Evolutionary conservation across 2,888 invertebrate species (phyloP).

Genomic region (Lithophane ornitopus): DNA sequence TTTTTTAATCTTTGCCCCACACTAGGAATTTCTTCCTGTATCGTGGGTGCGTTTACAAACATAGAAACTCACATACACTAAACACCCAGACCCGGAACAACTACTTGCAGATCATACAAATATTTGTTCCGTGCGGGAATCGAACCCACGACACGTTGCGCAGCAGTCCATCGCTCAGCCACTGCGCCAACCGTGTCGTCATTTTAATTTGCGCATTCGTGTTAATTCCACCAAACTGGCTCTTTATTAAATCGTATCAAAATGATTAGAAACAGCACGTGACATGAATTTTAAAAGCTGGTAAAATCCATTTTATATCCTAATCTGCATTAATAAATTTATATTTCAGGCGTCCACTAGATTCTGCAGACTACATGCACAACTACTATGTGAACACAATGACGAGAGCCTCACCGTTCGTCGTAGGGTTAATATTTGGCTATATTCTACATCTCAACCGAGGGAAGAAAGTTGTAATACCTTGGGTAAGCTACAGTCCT

Average conservation of each 20-base stretch:
- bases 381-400: slow-evolving; percentile 78
- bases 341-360: slow-evolving; percentile 58
- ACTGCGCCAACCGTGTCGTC: too few relatives aligned
- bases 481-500: slow-evolving; percentile 69
- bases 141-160: too few relatives aligned
- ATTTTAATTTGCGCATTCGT: neutral
- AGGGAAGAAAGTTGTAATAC: slow-evolving; percentile 67
- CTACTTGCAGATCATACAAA: too few relatives aligned
- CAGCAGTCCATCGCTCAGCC: too few relatives aligned
- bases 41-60: too few relatives aligned
- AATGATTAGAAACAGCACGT: neutral
- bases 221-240: too few relatives aligned
- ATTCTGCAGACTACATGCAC: slow-evolving; percentile 55
- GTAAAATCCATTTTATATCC: neutral
- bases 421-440: slow-evolving; percentile 80
- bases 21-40: too few relatives aligned
- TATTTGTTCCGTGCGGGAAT: too few relatives aligned
- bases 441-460: slow-evolving; percentile 75
- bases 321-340: neutral
- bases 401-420: slow-evolving; percentile 78
- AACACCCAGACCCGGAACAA: too few relatives aligned
- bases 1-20: too few relatives aligned
- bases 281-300: neutral
- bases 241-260: neutral
- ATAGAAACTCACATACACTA: too few relatives aligned